A percentile compares a stretch with the other conserved stretches of the same genome.
These are phyloP conservation scores for Crocuta crocuta DNA, from an alignment of 2,113 vertebrate genomes.

Conservation along the genomic window DNA sequence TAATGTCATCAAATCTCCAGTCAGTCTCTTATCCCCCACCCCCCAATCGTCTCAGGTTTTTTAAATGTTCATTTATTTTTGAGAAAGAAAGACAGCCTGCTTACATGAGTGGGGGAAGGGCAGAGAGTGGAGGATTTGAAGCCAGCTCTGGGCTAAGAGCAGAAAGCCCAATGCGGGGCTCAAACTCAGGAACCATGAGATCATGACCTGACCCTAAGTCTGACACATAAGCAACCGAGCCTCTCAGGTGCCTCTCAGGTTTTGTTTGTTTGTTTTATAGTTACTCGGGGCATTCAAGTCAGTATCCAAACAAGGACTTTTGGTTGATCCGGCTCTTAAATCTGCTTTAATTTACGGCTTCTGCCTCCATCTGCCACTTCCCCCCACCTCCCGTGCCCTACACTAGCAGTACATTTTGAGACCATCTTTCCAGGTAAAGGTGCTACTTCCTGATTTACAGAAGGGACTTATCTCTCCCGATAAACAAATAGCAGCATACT, in stretches of 20 bases:
- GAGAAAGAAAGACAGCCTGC: too few species aligned
- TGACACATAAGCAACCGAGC: too few species aligned
- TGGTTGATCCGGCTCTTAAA: neutral
- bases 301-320: neutral
- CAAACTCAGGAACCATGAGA: too few species aligned
- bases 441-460: neutral
- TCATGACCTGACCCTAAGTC: too few species aligned
- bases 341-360: conserved; percentile 22
- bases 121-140: too few species aligned
- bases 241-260: neutral
- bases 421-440: conserved; percentile 1
- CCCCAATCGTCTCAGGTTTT: neutral
- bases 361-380: neutral
- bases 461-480: neutral
- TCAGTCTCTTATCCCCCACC: neutral
- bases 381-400: neutral
- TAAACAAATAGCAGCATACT: neutral
- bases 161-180: too few species aligned
- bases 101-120: too few species aligned
- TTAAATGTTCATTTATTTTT: too few species aligned
- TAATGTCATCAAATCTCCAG: neutral
- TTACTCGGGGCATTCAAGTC: neutral
- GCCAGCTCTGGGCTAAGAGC: too few species aligned
- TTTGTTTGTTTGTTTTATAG: neutral
- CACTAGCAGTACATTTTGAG: neutral